phyloP scores from a whole-genome alignment of 2,888 invertebrate genomes.

The Rhodophaea formosa region DNA sequence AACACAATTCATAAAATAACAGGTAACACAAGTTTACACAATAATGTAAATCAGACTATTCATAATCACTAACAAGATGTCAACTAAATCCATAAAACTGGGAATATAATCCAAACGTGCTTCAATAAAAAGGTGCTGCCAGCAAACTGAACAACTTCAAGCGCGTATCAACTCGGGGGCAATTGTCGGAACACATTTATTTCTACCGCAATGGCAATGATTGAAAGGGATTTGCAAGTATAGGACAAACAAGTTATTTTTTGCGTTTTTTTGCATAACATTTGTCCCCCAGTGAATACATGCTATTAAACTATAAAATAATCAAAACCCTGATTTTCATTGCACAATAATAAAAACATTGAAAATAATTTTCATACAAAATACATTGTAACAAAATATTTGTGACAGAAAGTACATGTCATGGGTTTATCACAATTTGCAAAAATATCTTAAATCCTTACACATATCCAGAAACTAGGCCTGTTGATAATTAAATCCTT shows the following conservation, averaged over 20 bases:
- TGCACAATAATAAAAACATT: slow-evolving; percentile 37
- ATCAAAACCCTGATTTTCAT: slow-evolving; percentile 45
- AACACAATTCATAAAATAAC: slow-evolving; percentile 59
- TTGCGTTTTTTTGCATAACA: not conserved
- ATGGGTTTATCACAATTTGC: slow-evolving; percentile 28
- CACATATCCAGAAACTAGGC: slow-evolving; percentile 22
- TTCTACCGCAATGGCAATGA: not conserved
- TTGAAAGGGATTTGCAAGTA: no score
- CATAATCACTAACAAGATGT: slow-evolving; percentile 65
- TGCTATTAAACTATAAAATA: slow-evolving; percentile 27
- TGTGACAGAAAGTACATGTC: slow-evolving; percentile 30
- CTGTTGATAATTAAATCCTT: slow-evolving; percentile 19
- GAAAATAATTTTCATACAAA: slow-evolving; percentile 27
- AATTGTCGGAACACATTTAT: not conserved
- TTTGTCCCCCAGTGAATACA: not conserved
- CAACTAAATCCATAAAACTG: slow-evolving; percentile 55
- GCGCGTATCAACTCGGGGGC: slow-evolving; percentile 24
- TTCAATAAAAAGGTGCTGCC: slow-evolving; percentile 56
- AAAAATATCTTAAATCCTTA: slow-evolving; percentile 16
- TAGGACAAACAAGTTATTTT: no score
- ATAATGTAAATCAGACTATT: slow-evolving; percentile 67
- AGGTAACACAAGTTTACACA: slow-evolving; percentile 52
- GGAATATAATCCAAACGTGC: slow-evolving; percentile 57
- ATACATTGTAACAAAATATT: slow-evolving; percentile 33
- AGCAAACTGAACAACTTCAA: slow-evolving; percentile 36